Conservation (phyloP, 2,888 invertebrate genomes). For the Pollenia angustigena region DNA sequence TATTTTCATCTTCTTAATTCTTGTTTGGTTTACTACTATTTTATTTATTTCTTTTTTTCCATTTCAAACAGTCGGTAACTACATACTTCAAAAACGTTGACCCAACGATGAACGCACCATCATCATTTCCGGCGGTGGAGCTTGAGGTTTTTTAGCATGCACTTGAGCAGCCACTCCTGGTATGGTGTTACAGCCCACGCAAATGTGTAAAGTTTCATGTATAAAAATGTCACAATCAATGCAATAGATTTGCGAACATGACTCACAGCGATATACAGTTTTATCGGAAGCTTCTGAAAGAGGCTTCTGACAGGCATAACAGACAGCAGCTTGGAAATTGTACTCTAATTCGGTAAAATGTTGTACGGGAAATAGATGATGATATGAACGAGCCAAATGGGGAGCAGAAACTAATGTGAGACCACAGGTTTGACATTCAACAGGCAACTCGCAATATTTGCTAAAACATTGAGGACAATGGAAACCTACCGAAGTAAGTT, state of each 20-base stretch:
- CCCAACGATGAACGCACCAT: conserved; percentile 61
- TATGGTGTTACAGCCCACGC: conserved; percentile 96
- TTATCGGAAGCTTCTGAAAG: conserved; percentile 87
- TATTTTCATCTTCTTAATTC: too few relatives aligned
- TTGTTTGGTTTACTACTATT: background rate
- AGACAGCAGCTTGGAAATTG: conserved; percentile 86
- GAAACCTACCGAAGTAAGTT: conserved; percentile 91
- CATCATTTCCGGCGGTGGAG: conserved; percentile 69
- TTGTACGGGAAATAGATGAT: conserved; percentile 97
- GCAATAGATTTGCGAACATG: conserved; percentile 93
- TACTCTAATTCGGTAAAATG: conserved; percentile 90
- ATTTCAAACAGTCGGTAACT: background rate
- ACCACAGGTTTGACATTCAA: conserved; percentile 97
- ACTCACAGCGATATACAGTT: conserved; percentile 92
- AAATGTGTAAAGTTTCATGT: conserved; percentile 96
- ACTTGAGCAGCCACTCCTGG: conserved; percentile 81
- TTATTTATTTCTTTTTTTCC: conserved; percentile 10
- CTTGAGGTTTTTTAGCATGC: conserved; percentile 79
- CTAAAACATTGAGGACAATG: conserved; percentile 98
- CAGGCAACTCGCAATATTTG: conserved; percentile 99
- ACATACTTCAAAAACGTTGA: conserved; percentile 65
- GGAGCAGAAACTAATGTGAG: conserved; percentile 98
- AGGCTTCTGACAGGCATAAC: conserved; percentile 91
- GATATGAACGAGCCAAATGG: conserved; percentile 98
- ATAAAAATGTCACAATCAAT: conserved; percentile 98